phyloP scores from a whole-genome alignment of 2,113 vertebrate species.

The Pelmatolapia mariae region DNA sequence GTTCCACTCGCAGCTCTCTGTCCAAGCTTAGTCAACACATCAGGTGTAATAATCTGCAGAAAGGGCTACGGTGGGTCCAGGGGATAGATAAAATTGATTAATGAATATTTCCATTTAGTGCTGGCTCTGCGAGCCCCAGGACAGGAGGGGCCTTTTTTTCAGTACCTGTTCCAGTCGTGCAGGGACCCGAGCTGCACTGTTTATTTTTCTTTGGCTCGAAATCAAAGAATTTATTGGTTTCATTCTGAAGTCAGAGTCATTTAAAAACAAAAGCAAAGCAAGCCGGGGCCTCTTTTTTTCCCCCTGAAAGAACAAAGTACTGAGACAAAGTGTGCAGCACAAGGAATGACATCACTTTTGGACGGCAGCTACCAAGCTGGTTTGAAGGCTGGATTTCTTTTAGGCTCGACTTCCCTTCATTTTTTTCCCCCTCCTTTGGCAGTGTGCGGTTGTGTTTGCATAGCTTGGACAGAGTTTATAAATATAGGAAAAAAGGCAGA shows the following conservation, averaged over 20 bases:
- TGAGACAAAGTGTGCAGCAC: constrained; percentile 55
- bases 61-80: constrained; percentile 9
- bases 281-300: constrained; percentile 10
- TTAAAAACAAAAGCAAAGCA: constrained; percentile 34
- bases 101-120: constrained; percentile 51
- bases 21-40: constrained; percentile 62
- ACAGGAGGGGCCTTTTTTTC: background rate
- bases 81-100: constrained; percentile 54
- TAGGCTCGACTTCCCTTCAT: background rate
- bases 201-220: constrained; percentile 44
- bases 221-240: constrained; percentile 50
- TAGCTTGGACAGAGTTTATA: constrained; percentile 42
- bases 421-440: constrained; percentile 3
- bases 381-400: constrained; percentile 46
- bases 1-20: constrained; percentile 32
- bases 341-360: constrained; percentile 66
- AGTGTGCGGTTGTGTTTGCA: constrained; percentile 29
- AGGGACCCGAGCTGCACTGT: background rate
- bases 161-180: constrained; percentile 1
- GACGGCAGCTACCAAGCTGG: constrained; percentile 29
- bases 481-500: constrained; percentile 42
- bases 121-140: background rate
- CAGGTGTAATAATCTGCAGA: constrained; percentile 55
- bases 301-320: constrained; percentile 48
- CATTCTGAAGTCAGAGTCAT: constrained; percentile 28